Evolutionary conservation across 2,888 invertebrate genomes (phyloP).

Genomic region (Andrena minutula): DNA sequence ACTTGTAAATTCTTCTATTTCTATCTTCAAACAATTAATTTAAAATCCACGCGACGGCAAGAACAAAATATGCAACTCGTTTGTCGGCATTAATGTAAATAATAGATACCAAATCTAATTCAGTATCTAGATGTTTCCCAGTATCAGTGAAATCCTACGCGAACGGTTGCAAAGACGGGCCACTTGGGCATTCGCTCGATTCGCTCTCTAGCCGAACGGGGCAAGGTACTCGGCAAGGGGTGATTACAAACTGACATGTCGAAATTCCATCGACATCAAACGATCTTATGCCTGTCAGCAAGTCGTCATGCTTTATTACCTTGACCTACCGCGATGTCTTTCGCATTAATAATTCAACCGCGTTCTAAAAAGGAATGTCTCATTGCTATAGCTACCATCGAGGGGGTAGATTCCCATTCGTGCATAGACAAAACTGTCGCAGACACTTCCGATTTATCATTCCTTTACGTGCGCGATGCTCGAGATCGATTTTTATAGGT

Average conservation of each 20-base stretch:
- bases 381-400: neutral
- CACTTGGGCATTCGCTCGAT: neutral
- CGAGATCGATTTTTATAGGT: slow-evolving; percentile 77
- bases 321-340: slow-evolving; percentile 54
- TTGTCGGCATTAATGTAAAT: too few species aligned
- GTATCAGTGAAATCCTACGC: neutral
- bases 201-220: neutral
- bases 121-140: too few species aligned
- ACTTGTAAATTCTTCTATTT: neutral
- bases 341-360: slow-evolving; percentile 51
- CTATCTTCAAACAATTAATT: too few species aligned
- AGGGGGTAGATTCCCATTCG: slow-evolving; percentile 19
- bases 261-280: slow-evolving; percentile 50
- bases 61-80: neutral
- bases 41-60: too few species aligned
- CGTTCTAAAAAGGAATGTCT: slow-evolving; percentile 36
- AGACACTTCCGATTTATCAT: slow-evolving; percentile 34
- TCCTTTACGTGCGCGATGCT: slow-evolving; percentile 49
- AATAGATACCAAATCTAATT: too few species aligned
- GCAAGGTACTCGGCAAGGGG: slow-evolving; percentile 35
- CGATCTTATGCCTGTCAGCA: slow-evolving; percentile 51
- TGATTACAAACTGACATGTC: slow-evolving; percentile 57
- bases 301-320: slow-evolving; percentile 43
- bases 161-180: neutral
- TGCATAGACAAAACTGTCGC: slow-evolving; percentile 31